Base-by-base conservation (phyloP, 2,888 invertebrate species). In the Drosophila percnosoma region DNA sequence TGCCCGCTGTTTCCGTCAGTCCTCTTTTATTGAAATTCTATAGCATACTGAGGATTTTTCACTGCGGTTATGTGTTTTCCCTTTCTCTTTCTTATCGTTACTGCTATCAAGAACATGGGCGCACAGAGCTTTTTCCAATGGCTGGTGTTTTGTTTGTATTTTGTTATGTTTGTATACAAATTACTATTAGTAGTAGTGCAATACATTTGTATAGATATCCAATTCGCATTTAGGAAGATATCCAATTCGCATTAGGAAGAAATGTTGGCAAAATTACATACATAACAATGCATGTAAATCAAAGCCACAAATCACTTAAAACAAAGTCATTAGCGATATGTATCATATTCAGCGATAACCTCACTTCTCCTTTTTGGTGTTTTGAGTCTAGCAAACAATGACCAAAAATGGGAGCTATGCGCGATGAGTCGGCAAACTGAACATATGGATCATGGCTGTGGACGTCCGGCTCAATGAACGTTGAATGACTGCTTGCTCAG, bases 331-430 rank as follows among this genome's bases (percentile, higher is more conserved):
- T 34, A 18, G 48, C 33, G 24, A 27, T 55, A 36, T 36, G 60
- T 51, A 52, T 24, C 31, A 45, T 57, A 55, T 40, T 36, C 34
- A 38, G 48, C 45, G 42, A 60, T 40, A 65, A 45, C 58, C 73
- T 80, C 62, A 53, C 40, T 55, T 62, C 66, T 74, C 82, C 60
- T 68, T 83, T 80, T 72, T 73, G 68, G 83, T 36, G 11, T 45
- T 52, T 61, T 59, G 64, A 66, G 59, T 66, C 64, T 61, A 48
- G 45, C 49, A 68, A 66, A 58, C 62, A 63, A 75, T 57, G 33
- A 53, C 71, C 68, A 68, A 60, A 75, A 75, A 65, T 69, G 67
- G 61, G 62, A 68, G 65, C 53, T 58, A n/a, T 36, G 21, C 31
- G 33, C 59, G 53, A 76, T 76, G 77, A 86, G 60, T 72, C 58